Conservation (phyloP, 1,140 invertebrate genomes). For the Littorina saxatilis region DNA sequence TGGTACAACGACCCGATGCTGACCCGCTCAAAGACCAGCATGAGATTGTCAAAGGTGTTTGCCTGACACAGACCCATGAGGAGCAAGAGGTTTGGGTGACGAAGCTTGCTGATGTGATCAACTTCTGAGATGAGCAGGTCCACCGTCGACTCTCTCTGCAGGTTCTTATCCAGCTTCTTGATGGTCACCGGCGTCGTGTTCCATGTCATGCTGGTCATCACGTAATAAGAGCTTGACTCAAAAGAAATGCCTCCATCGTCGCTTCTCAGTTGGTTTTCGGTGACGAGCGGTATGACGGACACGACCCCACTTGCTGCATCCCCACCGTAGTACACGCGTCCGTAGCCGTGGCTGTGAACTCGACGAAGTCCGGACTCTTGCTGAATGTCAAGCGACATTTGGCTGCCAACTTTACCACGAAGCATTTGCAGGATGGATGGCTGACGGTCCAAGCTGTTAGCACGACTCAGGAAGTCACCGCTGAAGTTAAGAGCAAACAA, state of each 20-base stretch:
- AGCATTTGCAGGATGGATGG: conserved; percentile 53
- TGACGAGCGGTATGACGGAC: conserved; percentile 60
- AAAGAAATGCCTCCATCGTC: conserved; percentile 52
- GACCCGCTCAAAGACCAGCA: conserved; percentile 75
- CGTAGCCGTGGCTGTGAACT: conserved; percentile 60
- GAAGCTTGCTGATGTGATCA: conserved; percentile 69
- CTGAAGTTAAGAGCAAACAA: conserved; percentile 64
- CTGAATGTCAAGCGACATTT: conserved; percentile 11
- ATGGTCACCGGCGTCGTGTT: conserved; percentile 71
- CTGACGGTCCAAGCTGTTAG: conserved; percentile 25
- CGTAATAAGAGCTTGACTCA: conserved; percentile 26
- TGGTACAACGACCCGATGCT: conserved; percentile 73
- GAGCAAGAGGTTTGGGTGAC: conserved; percentile 74
- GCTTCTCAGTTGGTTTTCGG: conserved; percentile 51
- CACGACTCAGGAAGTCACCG: conserved; percentile 43
- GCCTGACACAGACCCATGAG: conserved; percentile 76
- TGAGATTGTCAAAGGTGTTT: conserved; percentile 70
- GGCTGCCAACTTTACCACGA: conserved; percentile 28
- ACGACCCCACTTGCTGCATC: conserved; percentile 54
- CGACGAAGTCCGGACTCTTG: conserved; percentile 17
- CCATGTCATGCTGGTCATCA: conserved; percentile 65
- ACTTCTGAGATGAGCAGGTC: conserved; percentile 75
- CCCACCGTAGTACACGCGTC: conserved; percentile 58
- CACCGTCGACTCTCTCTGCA: conserved; percentile 58
- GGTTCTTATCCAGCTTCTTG: conserved; percentile 67